Percentiles rank a stretch among this genome's conserved stretches.
Evolutionary conservation across 2,113 vertebrate genomes (phyloP).

Genomic region (Tachysurus fulvidraco): DNA sequence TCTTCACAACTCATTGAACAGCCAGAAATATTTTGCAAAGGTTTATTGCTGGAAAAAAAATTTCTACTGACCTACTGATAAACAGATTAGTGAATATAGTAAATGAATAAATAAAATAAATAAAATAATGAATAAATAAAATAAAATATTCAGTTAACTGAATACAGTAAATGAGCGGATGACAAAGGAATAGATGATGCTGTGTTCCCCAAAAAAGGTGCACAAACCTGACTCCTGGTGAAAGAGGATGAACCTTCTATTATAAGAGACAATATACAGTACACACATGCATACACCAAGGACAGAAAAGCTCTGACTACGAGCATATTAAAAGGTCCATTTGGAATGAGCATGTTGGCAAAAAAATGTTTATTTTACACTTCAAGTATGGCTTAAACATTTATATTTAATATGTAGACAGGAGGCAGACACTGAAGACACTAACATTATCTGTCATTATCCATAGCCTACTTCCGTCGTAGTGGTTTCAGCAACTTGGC

Average conservation of each 20-base stretch:
- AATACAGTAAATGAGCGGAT: too few relatives aligned
- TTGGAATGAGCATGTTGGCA: background rate
- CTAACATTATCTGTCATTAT: background rate
- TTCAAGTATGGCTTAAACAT: background rate
- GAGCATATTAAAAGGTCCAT: background rate
- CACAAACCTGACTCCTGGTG: background rate
- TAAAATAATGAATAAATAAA: background rate
- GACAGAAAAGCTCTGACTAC: background rate
- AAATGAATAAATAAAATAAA: background rate
- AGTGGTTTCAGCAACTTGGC: background rate
- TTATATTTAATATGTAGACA: background rate
- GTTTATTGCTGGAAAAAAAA: background rate
- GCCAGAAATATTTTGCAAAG: background rate
- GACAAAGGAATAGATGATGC: too few relatives aligned
- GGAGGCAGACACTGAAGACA: background rate
- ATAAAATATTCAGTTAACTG: background rate
- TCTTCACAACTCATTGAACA: background rate
- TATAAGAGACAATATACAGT: background rate
- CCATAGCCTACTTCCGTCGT: background rate
- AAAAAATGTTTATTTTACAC: background rate
- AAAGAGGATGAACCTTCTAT: background rate
- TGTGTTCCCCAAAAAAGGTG: background rate
- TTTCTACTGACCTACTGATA: too few relatives aligned
- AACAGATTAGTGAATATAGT: background rate
- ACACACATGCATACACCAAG: background rate